phyloP scores from a whole-genome alignment of 2,888 invertebrate genomes.

The Chymomyza amoena region DNA sequence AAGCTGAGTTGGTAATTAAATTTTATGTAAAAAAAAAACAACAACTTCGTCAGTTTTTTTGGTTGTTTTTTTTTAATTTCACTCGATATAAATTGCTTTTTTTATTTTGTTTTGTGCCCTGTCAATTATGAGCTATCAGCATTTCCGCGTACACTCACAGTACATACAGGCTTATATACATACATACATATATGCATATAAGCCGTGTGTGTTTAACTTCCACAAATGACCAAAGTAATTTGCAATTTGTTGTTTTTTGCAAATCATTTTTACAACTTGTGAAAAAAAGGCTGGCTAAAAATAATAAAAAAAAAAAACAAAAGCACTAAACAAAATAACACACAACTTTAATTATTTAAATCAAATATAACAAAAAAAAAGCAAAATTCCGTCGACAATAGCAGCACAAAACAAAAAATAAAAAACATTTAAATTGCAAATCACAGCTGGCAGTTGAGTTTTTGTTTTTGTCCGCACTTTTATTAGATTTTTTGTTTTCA shows the following conservation, averaged over 20 bases:
- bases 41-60: constrained; percentile 9
- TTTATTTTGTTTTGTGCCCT: constrained; percentile 18
- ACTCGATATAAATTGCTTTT: neutral
- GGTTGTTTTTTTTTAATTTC: neutral
- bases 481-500: constrained; percentile 73
- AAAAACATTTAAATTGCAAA: constrained; percentile 66
- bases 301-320: neutral
- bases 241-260: constrained; percentile 15
- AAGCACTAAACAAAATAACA: neutral
- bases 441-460: constrained; percentile 27
- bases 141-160: neutral
- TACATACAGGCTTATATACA: neutral
- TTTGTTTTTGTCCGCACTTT: constrained; percentile 70
- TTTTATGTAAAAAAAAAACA: neutral
- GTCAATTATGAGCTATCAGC: constrained; percentile 3
- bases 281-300: neutral
- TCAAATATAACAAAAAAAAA: constrained; percentile 18
- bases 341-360: constrained; percentile 35
- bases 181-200: neutral
- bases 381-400: constrained; percentile 11
- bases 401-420: constrained; percentile 23
- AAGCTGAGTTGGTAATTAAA: constrained; percentile 3
- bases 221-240: constrained; percentile 47
- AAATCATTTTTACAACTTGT: neutral
- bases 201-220: neutral